phyloP scores from a whole-genome alignment of 2,888 invertebrate species.

The Cetonia aurata region DNA sequence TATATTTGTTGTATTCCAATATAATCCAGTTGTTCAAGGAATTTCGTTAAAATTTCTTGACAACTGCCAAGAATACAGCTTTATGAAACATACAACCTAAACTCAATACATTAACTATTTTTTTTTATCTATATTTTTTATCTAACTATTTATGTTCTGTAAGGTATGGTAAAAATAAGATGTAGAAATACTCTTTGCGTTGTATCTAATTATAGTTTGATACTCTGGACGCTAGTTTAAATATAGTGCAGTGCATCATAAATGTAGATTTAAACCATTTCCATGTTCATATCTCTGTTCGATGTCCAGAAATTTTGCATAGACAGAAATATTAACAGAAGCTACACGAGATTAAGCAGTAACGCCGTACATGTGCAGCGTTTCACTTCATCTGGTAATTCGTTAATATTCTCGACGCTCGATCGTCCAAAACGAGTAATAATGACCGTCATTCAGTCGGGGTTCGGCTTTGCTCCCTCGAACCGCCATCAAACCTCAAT shows the following conservation, averaged over 20 bases:
- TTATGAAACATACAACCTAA: too few species aligned
- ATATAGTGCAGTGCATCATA: neutral
- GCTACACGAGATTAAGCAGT: slow-evolving; percentile 24
- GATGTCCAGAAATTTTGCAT: neutral
- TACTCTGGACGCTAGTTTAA: too few species aligned
- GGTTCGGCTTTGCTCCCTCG: slow-evolving; percentile 14
- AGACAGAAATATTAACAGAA: slow-evolving; percentile 11
- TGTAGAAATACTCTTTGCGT: too few species aligned
- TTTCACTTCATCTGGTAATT: slow-evolving; percentile 34
- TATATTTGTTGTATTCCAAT: too few species aligned
- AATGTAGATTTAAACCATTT: neutral
- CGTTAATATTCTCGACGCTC: slow-evolving; percentile 33
- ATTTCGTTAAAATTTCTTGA: too few species aligned
- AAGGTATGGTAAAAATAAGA: too few species aligned
- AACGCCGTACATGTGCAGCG: slow-evolving; percentile 21
- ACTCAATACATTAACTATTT: too few species aligned
- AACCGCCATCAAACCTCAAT: slow-evolving; percentile 38
- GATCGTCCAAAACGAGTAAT: slow-evolving; percentile 38
- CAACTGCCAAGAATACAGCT: too few species aligned
- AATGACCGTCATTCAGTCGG: slow-evolving; percentile 34
- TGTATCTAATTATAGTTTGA: too few species aligned
- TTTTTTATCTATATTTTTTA: too few species aligned
- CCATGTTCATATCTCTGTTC: neutral
- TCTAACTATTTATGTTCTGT: too few species aligned
- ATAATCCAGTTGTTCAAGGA: too few species aligned